phyloP scores from a whole-genome alignment of 2,797 vertebrate species.

The Pelobates cultripes region DNA sequence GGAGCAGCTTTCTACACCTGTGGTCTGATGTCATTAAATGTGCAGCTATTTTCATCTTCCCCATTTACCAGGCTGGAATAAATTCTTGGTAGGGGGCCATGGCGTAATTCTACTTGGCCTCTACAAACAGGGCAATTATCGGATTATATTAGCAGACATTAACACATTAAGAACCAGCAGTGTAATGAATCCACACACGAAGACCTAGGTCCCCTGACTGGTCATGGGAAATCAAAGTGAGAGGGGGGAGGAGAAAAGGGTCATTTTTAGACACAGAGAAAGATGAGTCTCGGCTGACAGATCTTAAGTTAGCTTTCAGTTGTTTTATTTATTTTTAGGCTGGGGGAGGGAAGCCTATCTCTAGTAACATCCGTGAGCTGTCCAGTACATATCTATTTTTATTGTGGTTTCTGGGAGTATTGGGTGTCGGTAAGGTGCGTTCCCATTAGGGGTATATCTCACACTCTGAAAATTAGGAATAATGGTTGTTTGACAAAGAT shows the following conservation, averaged over 20 bases:
- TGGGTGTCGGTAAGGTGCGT: conserved; percentile 44
- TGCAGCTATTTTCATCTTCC: not conserved
- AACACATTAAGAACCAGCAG: not conserved
- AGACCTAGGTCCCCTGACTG: not conserved
- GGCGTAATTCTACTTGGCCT: not conserved
- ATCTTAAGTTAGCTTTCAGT: conserved; percentile 53
- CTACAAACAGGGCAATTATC: not conserved
- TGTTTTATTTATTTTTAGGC: conserved; percentile 55
- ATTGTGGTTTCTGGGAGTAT: conserved; percentile 43
- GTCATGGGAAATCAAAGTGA: conserved; percentile 9
- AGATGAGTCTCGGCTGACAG: conserved; percentile 47
- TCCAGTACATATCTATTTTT: conserved; percentile 52
- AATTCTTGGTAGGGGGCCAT: not conserved
- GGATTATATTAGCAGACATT: not conserved
- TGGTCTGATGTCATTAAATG: conserved; percentile 8
- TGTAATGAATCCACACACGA: not conserved
- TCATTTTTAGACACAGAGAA: conserved; percentile 43
- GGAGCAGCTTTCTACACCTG: not conserved
- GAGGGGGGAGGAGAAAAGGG: not conserved
- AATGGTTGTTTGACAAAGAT: too few species aligned
- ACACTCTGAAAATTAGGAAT: too few species aligned
- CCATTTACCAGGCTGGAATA: not conserved
- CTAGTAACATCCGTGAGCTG: conserved; percentile 42
- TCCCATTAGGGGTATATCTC: conserved; percentile 9
- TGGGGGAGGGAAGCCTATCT: conserved; percentile 46